Conservation (phyloP, 2,113 vertebrate species). For the Cyanistes caeruleus region DNA sequence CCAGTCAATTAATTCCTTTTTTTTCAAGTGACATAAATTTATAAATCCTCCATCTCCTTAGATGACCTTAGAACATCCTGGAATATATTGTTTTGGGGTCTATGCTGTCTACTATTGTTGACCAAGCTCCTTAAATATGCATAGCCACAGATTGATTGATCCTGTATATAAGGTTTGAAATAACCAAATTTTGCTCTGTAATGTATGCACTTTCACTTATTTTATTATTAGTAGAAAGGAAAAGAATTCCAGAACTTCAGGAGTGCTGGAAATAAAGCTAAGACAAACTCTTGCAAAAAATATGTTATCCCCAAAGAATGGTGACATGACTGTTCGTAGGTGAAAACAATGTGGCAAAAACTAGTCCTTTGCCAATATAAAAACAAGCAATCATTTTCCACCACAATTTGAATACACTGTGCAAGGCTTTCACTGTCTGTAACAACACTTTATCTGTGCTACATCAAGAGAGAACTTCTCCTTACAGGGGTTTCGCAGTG, state of each 20-base stretch:
- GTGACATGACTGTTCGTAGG: not conserved
- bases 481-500: not conserved
- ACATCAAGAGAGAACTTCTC: not conserved
- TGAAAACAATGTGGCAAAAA: not conserved
- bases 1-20: not conserved
- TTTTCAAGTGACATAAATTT: not conserved
- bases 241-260: not conserved
- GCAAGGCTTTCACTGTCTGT: not conserved
- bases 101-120: not conserved
- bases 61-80: not conserved
- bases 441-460: not conserved
- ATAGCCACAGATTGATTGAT: not conserved
- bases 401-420: not conserved
- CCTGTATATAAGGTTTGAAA: not conserved
- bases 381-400: not conserved
- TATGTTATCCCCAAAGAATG: not conserved
- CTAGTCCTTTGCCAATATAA: not conserved
- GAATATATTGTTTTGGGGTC: not conserved
- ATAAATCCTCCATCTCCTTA: not conserved
- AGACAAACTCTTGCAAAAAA: not conserved
- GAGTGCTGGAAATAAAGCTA: not conserved
- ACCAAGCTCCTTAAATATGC: not conserved
- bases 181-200: not conserved
- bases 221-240: not conserved
- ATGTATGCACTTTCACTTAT: not conserved